Percentiles rank a stretch among this genome's conserved stretches.
Conservation (phyloP, 2,797 vertebrate species). For the Pseudochromis fuscus region DNA sequence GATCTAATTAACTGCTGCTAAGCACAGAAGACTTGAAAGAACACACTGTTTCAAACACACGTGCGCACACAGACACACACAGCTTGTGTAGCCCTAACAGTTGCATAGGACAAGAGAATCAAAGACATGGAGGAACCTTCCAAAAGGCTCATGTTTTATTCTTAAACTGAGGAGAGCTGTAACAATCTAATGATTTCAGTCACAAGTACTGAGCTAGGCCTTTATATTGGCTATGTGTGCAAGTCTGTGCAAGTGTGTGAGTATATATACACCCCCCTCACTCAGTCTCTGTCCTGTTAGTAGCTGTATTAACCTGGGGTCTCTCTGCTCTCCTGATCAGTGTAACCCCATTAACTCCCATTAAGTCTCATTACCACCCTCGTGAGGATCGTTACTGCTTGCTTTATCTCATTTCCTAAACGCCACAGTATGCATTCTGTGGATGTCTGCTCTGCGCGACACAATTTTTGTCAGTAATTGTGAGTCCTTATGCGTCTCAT, state of each 20-base stretch:
- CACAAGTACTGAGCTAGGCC: constrained; percentile 21
- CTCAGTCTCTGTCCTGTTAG: constrained; percentile 72
- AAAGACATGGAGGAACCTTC: constrained; percentile 69
- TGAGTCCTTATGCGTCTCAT: constrained; percentile 28
- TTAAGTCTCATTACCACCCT: constrained; percentile 77
- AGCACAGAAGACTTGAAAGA: constrained; percentile 69
- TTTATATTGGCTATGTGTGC: constrained; percentile 41
- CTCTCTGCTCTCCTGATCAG: constrained; percentile 72
- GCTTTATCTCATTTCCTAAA: constrained; percentile 72
- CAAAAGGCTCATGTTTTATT: constrained; percentile 71
- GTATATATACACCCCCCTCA: background rate
- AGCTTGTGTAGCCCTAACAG: constrained; percentile 54
- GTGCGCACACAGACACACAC: constrained; percentile 24
- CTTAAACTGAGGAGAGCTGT: constrained; percentile 51
- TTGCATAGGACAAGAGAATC: constrained; percentile 61
- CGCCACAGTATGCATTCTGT: constrained; percentile 49
- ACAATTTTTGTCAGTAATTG: constrained; percentile 39
- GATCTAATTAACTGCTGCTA: constrained; percentile 82
- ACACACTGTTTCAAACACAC: constrained; percentile 42
- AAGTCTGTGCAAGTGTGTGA: background rate
- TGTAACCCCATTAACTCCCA: constrained; percentile 82
- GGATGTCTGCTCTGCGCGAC: constrained; percentile 30
- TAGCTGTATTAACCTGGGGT: constrained; percentile 76
- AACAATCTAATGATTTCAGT: constrained; percentile 63
- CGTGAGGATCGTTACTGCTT: constrained; percentile 64